Evolutionary conservation across 2,113 vertebrate species (phyloP).

Genomic region (Pangasianodon gigas): DNA sequence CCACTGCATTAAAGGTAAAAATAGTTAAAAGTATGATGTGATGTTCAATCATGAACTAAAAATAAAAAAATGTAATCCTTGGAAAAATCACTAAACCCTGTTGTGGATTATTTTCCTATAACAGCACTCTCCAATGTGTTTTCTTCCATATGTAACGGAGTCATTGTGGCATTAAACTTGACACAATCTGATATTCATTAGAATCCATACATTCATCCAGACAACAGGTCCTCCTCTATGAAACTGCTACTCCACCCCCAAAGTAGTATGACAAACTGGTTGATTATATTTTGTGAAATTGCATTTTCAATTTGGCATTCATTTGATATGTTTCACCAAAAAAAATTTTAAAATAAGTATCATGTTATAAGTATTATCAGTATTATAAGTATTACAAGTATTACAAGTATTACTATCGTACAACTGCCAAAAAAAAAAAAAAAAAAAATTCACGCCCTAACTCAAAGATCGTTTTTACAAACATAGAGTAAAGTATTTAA

Average conservation of each 20-base stretch:
- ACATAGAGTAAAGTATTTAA: neutral
- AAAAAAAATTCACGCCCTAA: neutral
- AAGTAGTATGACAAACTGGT: neutral
- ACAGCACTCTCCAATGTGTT: too few relatives aligned
- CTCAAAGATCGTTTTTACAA: neutral
- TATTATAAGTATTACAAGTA: too few relatives aligned
- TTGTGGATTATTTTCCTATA: neutral
- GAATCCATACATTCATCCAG: neutral
- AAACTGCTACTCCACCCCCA: neutral
- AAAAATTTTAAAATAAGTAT: neutral
- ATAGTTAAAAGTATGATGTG: too few relatives aligned
- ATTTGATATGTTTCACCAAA: neutral
- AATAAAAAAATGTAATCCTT: too few relatives aligned
- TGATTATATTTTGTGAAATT: neutral
- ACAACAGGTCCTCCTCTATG: neutral
- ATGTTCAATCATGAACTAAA: too few relatives aligned
- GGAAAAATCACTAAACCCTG: too few relatives aligned
- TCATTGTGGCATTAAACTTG: neutral
- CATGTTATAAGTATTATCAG: too few relatives aligned
- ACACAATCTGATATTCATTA: too few relatives aligned
- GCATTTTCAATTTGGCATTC: neutral
- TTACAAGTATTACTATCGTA: too few relatives aligned
- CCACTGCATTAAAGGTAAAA: neutral
- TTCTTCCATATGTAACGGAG: neutral
- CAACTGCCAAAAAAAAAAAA: neutral